A percentile compares a stretch with the other conserved stretches of the same genome.
phyloP scores from a whole-genome alignment of 2,888 invertebrate species.

The Stenolophus ochropezus region DNA sequence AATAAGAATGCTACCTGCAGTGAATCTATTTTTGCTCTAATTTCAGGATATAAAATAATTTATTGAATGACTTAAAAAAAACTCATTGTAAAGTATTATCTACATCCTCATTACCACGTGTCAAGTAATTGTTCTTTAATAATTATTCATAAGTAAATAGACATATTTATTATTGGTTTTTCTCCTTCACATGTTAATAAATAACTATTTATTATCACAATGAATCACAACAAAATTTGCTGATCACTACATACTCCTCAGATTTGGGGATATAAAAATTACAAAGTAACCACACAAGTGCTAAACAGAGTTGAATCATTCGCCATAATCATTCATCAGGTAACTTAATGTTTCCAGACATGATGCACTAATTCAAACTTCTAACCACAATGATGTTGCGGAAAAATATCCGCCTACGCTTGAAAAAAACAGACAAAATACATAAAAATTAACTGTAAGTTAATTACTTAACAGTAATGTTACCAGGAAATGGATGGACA shows the following conservation, averaged over 20 bases:
- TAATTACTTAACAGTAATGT: neutral
- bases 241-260: neutral
- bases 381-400: conserved; percentile 24
- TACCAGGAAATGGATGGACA: neutral
- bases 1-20: too few species aligned
- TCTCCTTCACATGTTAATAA: neutral
- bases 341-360: neutral
- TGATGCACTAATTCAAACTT: conserved; percentile 17
- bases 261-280: conserved; percentile 30
- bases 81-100: neutral
- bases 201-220: neutral
- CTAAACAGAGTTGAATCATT: conserved; percentile 17
- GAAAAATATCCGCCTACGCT: conserved; percentile 1
- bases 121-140: neutral
- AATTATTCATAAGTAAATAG: neutral
- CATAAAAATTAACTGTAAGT: conserved; percentile 11
- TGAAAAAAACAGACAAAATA: conserved; percentile 2
- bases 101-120: neutral
- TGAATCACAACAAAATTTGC: neutral
- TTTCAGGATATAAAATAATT: neutral
- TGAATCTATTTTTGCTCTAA: too few species aligned
- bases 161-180: neutral
- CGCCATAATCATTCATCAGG: neutral
- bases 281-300: neutral
- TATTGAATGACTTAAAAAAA: neutral